Evolutionary conservation across 1,140 invertebrate species (phyloP), one percentile per base, ranked within the genome.

Genomic region (Vollenhovia emeryi): DNA sequence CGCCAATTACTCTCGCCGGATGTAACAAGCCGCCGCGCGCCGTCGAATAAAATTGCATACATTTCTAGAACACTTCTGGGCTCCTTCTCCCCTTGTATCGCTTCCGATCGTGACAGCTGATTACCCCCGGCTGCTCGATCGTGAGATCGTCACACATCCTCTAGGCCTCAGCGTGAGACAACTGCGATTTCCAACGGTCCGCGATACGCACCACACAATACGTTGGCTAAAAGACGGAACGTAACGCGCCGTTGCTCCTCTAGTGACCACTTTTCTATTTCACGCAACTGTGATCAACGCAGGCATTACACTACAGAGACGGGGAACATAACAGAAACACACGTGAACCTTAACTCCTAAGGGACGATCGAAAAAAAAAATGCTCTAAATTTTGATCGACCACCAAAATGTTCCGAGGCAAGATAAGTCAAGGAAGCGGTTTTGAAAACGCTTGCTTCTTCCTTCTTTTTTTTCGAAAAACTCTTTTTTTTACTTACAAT

Each of bases 81-180:
- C 85, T 90, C 85, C 74, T 89, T 89, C 85, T 89, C 57, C 60
- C 59, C 36, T 80, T 89, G 71, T 55, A 84, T 71, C 21, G 48
- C 33, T 79, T 85, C 36, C 48, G 62, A 80, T 73, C 60, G 68
- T 36, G 62, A 74, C 69, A 55, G n/a, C n/a, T 78, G 68, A 85
- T 76, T 21, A 52, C 74, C n/a, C n/a, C n/a, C 40, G 21, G 18
- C 60, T 80, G 43, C 24, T 59, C 33, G n/a, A 43, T 79, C 27
- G 18, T 82, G 57, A 87, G 50, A 87, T 68, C 64, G 75, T 80
- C 33, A 78, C 52, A 64, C 55, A 68, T 79, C 30, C n/a, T 64
- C 71, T 90, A 90, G 88, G 88, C 88, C 87, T 87, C 62, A 59
- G 48, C 75, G 27, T 74, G 76, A 82, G 83, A 84, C 75, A 87